Conservation (phyloP, 2,113 vertebrate genomes). For the Axis porcinus region DNA sequence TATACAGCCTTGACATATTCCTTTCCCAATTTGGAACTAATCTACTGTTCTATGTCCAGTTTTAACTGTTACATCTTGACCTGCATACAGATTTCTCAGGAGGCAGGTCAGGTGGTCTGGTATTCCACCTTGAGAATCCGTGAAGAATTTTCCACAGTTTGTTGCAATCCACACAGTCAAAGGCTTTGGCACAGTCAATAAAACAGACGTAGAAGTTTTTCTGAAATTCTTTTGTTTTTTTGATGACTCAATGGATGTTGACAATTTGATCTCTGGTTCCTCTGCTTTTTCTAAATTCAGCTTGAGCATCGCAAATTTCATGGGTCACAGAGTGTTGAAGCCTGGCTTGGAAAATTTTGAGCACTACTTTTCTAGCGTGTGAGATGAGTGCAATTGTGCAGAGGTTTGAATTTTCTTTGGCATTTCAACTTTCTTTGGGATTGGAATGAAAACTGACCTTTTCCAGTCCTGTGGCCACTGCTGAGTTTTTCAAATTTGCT, state of each 20-base stretch:
- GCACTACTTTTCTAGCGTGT: background rate
- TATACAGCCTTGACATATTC: no score
- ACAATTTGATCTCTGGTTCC: background rate
- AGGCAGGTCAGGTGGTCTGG: background rate
- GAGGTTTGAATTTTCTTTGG: background rate
- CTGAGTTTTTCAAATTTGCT: background rate
- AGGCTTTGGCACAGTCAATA: background rate
- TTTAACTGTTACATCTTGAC: background rate
- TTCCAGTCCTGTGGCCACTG: background rate
- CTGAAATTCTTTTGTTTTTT: background rate
- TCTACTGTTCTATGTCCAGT: background rate
- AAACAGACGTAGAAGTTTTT: background rate
- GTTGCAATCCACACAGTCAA: background rate
- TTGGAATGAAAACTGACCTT: background rate
- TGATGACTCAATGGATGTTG: background rate
- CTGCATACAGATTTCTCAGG: background rate
- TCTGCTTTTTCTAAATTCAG: background rate
- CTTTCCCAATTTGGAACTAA: no score
- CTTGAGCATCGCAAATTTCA: background rate
- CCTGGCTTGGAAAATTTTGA: background rate
- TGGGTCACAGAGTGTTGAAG: background rate
- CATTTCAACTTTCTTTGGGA: background rate
- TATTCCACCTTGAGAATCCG: background rate
- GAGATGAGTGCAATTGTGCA: background rate
- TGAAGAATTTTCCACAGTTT: background rate